Base-by-base conservation (phyloP, 2,888 invertebrate species). In the Cloeon dipterum region DNA sequence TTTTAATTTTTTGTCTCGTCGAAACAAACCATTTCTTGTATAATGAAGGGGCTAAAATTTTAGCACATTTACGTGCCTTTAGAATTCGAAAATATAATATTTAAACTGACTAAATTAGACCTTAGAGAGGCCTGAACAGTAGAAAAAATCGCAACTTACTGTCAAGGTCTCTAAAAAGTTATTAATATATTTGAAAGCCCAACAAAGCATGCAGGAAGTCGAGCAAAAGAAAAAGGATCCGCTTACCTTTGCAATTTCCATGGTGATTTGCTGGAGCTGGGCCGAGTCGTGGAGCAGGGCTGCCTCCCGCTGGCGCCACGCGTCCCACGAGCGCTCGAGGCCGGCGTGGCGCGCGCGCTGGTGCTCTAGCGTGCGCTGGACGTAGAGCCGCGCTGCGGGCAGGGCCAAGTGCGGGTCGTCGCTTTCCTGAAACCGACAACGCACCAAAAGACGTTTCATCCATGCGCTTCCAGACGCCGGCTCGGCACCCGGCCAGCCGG, bases 261-360 rank as follows among this genome's bases (percentile, higher is more conserved):
- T 66, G 59, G 61, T 50, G 45, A 60, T 60, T 46, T 55, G 54
- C 40, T 59, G 55, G 64, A 64, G 65, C 42, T 59, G 57, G 16
- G 54, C 48, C 42, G 56, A 42, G 44, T 61, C 59, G 50, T 54
- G 59, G 50, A 54, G 62, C 50, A 52, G 58, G 46, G 51, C 57
- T 37, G 65, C 63, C 42, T 75, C 63, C 42, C 65, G 68, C 41
- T 66, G 68, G 49, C 72, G 69, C 68, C 73, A 75, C 50, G 66
- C 67, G 52, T 76, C 70, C 67, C 75, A 74, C 51, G 68, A 68
- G 44, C 70, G 68, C 43, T 69, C 69, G 44, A 78, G 62, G 47
- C 62, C 61, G 47, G 69, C 56, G 55, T 73, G 70, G 43, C 70
- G 61, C 54, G 65, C 65, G 45, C 67, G 65, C 49, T 76, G 66